Conservation (phyloP, 2,797 vertebrate species). For the Eurystomus glaucurus region DNA sequence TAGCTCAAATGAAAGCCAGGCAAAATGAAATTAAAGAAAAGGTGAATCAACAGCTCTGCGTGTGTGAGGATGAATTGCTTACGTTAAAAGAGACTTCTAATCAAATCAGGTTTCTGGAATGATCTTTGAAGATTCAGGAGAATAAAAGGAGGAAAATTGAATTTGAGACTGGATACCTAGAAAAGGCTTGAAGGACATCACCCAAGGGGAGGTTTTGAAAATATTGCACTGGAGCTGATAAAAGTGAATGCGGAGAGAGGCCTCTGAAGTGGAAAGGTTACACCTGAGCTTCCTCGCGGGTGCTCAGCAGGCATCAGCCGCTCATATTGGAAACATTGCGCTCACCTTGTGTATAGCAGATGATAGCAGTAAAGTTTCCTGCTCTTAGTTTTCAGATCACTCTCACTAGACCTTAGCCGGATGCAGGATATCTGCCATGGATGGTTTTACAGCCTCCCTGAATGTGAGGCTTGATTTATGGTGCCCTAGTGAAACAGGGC, state of each 20-base stretch:
- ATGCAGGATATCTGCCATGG: background rate
- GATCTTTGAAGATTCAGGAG: slow-evolving; percentile 69
- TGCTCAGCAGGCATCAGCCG: background rate
- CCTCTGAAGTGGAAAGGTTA: slow-evolving; percentile 20
- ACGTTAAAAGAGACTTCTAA: slow-evolving; percentile 75
- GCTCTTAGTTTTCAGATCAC: background rate
- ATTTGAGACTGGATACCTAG: slow-evolving; percentile 64
- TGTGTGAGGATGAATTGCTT: slow-evolving; percentile 74
- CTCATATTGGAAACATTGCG: background rate
- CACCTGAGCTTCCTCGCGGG: background rate
- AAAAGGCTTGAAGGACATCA: slow-evolving; percentile 56
- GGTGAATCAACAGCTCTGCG: slow-evolving; percentile 61
- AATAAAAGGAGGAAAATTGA: slow-evolving; percentile 66
- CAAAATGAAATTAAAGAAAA: slow-evolving; percentile 80
- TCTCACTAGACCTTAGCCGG: slow-evolving; percentile 6
- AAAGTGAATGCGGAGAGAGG: background rate
- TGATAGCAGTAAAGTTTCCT: background rate
- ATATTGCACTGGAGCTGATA: slow-evolving; percentile 32
- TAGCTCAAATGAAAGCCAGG: slow-evolving; percentile 76
- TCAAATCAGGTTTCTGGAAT: slow-evolving; percentile 74
- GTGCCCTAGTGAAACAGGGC: background rate
- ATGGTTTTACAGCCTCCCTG: slow-evolving; percentile 27
- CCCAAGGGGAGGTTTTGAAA: slow-evolving; percentile 59
- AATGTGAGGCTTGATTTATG: slow-evolving; percentile 19
- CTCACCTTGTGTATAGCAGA: background rate